Percentiles rank a stretch among this genome's conserved stretches.
phyloP scores from a whole-genome alignment of 2,113 vertebrate species.

The Cisticola juncidis region DNA sequence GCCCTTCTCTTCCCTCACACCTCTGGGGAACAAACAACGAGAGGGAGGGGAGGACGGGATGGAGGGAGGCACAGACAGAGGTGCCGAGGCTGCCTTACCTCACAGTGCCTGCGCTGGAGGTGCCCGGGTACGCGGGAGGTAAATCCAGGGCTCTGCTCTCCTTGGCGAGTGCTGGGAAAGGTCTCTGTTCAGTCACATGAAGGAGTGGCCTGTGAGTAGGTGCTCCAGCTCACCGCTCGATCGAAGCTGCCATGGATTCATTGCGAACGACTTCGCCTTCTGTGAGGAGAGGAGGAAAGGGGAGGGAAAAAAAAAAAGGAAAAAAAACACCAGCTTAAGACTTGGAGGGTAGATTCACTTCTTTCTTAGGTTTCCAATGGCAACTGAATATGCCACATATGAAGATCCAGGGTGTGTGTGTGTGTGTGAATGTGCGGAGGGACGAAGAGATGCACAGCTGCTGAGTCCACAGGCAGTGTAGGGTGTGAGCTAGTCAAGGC shows the following conservation, averaged over 20 bases:
- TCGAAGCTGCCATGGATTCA: conserved; percentile 61
- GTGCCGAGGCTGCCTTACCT: conserved; percentile 45
- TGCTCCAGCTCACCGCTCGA: conserved; percentile 52
- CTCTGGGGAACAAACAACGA: not conserved
- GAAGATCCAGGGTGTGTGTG: conserved; percentile 68
- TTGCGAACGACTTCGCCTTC: conserved; percentile 70
- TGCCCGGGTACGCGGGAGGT: not conserved
- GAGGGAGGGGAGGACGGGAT: not conserved
- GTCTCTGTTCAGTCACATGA: conserved; percentile 55
- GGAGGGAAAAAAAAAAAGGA: not conserved
- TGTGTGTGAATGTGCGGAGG: conserved; percentile 29
- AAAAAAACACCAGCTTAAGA: conserved; percentile 68
- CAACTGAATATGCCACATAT: conserved; percentile 83
- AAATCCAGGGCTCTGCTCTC: conserved; percentile 47
- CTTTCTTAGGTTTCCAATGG: conserved; percentile 85
- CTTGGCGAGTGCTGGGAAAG: conserved; percentile 1
- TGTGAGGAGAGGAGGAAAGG: conserved; percentile 62
- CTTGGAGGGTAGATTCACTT: conserved; percentile 82
- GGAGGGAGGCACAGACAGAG: not conserved
- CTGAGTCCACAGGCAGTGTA: conserved; percentile 62
- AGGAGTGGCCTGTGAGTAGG: conserved; percentile 54
- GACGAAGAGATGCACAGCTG: conserved; percentile 60
- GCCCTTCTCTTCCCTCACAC: not conserved
- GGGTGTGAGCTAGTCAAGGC: conserved; percentile 38
- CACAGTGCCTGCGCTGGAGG: not conserved